Base-by-base conservation (phyloP, 1,140 invertebrate genomes). In the Armadillidium nasatum region DNA sequence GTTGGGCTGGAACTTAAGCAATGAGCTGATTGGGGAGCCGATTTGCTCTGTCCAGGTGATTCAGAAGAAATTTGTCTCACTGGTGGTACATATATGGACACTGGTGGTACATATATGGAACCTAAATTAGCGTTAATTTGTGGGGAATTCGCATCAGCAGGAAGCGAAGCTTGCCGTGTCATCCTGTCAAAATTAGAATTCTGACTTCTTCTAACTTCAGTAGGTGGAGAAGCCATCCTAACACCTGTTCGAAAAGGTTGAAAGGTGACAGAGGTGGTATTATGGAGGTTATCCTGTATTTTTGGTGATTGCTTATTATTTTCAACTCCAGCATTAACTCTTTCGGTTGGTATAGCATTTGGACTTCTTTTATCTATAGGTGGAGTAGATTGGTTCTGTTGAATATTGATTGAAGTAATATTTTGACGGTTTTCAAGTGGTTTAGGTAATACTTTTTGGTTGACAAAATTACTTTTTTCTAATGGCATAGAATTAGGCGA, bases 61-160 rank as follows among this genome's bases (percentile, higher is more conserved):
- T 60, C 19, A 13, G 50, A 60, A 60, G 50, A 15, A 60, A 4
- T 19, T 15, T 11, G 10, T 70, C 19, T 50, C 15, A 82, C 72
- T 21, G 84, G 83, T 54, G 83, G 82, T 76, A 84, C 82, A 81
- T 84, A 84, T 75, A 84, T 78, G 6, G 84, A 82, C 15, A 82
- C 72, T 21, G 84, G 83, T 54, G 83, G 82, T 76, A 84, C 82
- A 81, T 84, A 84, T 75, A 84, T 78, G 6, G 84, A 82, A 67
- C 83, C 84, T 10, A 83, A 45, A 77, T 84, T 78, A 69, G 79
- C 74, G 50, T 60, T 68, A 77, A 66, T 50, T 74, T 77, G 78
- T n/a, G 45, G 21, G 54, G 73, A 33, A 15, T 76, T 60, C 0
- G 80, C 71, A 71, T 79, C 75, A 33, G 71, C 75, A 54, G 80